A percentile compares a stretch with the other conserved stretches of the same genome.
Conservation (phyloP, 1,140 invertebrate genomes). For the Dendroctonus ponderosae region DNA sequence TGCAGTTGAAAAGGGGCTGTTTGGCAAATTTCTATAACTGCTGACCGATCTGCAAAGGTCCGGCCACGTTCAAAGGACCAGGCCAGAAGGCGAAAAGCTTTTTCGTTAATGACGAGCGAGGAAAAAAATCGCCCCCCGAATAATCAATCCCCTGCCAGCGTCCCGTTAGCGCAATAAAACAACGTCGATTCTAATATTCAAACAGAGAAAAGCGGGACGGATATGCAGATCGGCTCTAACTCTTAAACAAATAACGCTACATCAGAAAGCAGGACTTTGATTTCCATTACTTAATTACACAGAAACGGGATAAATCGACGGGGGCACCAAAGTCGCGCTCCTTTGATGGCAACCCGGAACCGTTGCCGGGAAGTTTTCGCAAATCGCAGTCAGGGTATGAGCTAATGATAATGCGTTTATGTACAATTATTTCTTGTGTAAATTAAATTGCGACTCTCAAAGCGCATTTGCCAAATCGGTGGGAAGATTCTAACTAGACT, state of each 20-base stretch:
- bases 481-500: too few species aligned
- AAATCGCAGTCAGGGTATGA: slow-evolving; percentile 31
- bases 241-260: slow-evolving; percentile 46
- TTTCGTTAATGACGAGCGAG: too few species aligned
- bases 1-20: too few species aligned
- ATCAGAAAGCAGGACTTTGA: slow-evolving; percentile 48
- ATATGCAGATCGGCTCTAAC: slow-evolving; percentile 40
- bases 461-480: slow-evolving; percentile 1
- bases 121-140: too few species aligned
- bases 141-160: background rate
- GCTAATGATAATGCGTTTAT: slow-evolving; percentile 49
- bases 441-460: slow-evolving; percentile 38
- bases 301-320: slow-evolving; percentile 42
- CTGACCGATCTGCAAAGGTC: background rate
- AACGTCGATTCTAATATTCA: slow-evolving; percentile 35
- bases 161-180: slow-evolving; percentile 17
- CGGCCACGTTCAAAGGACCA: too few species aligned
- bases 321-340: slow-evolving; percentile 38
- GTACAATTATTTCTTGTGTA: slow-evolving; percentile 49
- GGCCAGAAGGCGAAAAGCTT: too few species aligned
- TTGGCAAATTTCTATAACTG: background rate
- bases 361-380: slow-evolving; percentile 35
- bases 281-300: slow-evolving; percentile 50
- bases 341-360: slow-evolving; percentile 38
- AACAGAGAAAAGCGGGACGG: slow-evolving; percentile 30